Percentiles rank a stretch among this genome's conserved stretches.
Evolutionary conservation across 2,113 vertebrate genomes (phyloP).

Genomic region (Rattus rattus): DNA sequence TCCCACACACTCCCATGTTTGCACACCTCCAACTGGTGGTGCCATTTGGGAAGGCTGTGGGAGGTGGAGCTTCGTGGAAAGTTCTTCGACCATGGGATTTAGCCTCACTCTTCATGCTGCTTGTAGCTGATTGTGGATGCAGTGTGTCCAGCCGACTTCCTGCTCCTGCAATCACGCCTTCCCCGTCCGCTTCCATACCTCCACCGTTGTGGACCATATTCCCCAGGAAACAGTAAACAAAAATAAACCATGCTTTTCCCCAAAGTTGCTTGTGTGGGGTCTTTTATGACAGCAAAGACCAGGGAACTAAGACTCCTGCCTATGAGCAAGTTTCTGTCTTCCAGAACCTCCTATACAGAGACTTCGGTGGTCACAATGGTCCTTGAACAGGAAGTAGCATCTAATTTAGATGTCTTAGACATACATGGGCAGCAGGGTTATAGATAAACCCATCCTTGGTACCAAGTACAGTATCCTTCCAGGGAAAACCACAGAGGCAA

Average conservation of each 20-base stretch:
- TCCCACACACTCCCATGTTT: not conserved
- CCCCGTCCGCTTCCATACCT: not conserved
- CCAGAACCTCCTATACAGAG: not conserved
- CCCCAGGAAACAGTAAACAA: not conserved
- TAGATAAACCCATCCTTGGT: not conserved
- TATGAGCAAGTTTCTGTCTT: not conserved
- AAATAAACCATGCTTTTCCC: not conserved
- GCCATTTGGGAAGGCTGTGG: not conserved
- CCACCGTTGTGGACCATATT: not conserved
- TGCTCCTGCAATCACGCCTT: not conserved
- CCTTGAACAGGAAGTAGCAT: not conserved
- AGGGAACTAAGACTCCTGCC: not conserved
- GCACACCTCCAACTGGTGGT: not conserved
- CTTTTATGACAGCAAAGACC: not conserved
- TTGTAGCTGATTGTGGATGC: not conserved
- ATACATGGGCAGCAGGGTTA: too few relatives aligned
- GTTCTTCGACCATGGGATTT: not conserved
- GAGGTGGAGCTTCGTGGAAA: not conserved
- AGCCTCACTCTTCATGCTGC: not conserved
- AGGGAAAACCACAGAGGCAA: not conserved
- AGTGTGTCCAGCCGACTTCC: not conserved
- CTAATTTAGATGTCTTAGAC: not conserved
- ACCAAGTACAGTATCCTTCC: not conserved
- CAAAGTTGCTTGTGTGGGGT: not conserved
- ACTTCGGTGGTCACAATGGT: accelerated